Conservation (phyloP, 2,113 vertebrate species). For the Gasterosteus nipponicus region DNA sequence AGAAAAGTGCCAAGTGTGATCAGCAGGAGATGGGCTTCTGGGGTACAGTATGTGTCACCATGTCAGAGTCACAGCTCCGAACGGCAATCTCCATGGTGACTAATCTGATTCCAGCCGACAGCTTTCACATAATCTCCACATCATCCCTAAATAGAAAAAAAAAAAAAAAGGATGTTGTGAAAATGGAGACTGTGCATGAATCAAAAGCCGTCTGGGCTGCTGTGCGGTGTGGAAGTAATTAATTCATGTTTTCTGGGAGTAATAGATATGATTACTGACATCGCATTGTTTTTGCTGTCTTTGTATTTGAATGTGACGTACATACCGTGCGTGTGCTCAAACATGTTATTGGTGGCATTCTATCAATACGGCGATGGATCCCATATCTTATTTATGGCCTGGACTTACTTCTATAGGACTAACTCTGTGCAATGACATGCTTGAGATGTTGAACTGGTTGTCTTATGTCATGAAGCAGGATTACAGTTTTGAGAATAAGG, state of each 20-base stretch:
- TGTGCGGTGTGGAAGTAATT: constrained; percentile 1
- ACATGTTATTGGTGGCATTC: background rate
- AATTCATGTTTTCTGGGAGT: constrained; percentile 18
- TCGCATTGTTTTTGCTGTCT: constrained; percentile 2
- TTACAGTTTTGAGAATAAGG: background rate
- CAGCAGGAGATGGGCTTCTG: constrained; percentile 36
- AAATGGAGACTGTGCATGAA: constrained; percentile 44
- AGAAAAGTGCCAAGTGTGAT: constrained; percentile 53
- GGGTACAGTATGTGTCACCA: constrained; percentile 51
- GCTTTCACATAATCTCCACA: constrained; percentile 73
- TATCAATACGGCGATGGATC: background rate
- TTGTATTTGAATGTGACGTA: constrained; percentile 2
- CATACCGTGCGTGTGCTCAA: background rate
- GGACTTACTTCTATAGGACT: constrained; percentile 10
- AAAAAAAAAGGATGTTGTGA: constrained; percentile 42
- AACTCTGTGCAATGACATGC: constrained; percentile 5
- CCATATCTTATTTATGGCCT: background rate
- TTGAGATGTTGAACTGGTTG: constrained; percentile 6
- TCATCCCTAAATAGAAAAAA: constrained; percentile 48
- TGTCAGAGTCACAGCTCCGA: constrained; percentile 46
- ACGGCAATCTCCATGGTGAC: constrained; percentile 56
- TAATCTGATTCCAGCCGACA: constrained; percentile 70
- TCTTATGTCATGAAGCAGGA: background rate
- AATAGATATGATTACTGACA: constrained; percentile 31
- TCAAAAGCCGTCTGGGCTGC: constrained; percentile 26